Percentiles rank a stretch among this genome's conserved stretches.
Evolutionary conservation across 2,797 vertebrate species (phyloP).

Genomic region (Pipistrellus kuhlii): DNA sequence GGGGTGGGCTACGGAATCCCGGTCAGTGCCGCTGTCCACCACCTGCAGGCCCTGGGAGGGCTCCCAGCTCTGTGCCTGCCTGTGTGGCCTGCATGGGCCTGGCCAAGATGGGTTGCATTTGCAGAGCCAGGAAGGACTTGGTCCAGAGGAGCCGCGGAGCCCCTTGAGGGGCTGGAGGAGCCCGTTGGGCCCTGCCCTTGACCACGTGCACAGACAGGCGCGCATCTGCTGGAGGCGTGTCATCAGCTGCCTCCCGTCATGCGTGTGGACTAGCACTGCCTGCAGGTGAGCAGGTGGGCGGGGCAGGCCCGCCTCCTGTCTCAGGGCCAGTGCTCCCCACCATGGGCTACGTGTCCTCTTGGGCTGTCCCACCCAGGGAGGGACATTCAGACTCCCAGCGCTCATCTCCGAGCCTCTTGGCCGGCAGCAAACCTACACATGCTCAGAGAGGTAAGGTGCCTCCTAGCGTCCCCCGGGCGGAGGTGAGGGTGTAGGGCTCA

Average conservation of each 20-base stretch:
- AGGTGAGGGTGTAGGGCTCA: background rate
- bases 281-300: background rate
- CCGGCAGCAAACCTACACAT: background rate
- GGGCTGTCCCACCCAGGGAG: background rate
- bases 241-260: background rate
- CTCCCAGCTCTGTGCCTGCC: background rate
- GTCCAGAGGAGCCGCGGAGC: no score
- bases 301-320: background rate
- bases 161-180: accelerated
- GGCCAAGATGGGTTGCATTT: background rate
- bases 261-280: accelerated
- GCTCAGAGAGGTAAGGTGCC: background rate
- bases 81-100: background rate
- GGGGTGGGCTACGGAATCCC: background rate
- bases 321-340: background rate
- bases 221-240: background rate
- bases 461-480: background rate
- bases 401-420: background rate
- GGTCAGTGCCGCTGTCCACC: no score
- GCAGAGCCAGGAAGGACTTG: background rate
- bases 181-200: background rate
- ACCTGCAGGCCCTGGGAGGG: background rate
- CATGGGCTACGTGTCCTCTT: accelerated
- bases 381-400: background rate
- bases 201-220: background rate